Percentiles rank a stretch among this genome's conserved stretches.
These are phyloP conservation scores for Habropoda laboriosa DNA, from an alignment of 1,140 invertebrate genomes.

Conservation along the genomic window DNA sequence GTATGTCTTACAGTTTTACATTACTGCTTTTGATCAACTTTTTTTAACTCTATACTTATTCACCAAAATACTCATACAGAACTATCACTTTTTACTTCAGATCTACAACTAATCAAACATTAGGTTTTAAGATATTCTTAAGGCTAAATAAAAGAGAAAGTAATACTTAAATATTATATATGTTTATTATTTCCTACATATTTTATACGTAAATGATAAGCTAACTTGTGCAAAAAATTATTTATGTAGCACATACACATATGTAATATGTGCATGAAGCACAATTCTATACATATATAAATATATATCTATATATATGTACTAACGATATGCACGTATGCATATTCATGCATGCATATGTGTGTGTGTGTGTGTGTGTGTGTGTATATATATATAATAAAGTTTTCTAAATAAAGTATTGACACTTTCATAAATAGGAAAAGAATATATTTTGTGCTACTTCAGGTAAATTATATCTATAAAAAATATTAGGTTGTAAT, in stretches of 20 bases:
- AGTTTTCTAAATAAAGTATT: slow-evolving; percentile 7
- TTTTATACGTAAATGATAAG: slow-evolving; percentile 19
- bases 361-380: background rate
- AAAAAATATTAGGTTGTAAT: background rate
- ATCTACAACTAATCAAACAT: background rate
- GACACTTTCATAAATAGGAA: background rate
- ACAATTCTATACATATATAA: slow-evolving; percentile 10
- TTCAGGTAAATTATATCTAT: background rate
- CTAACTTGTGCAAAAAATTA: slow-evolving; percentile 37
- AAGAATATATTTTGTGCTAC: slow-evolving; percentile 1
- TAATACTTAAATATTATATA: slow-evolving; percentile 18
- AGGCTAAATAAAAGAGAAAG: slow-evolving; percentile 3
- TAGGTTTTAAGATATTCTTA: background rate
- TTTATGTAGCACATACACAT: slow-evolving; percentile 5
- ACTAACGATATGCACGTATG: background rate
- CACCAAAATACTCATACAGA: background rate
- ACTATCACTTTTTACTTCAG: background rate
- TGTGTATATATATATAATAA: slow-evolving; percentile 11
- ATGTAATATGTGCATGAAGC: slow-evolving; percentile 10
- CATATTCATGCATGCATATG: background rate
- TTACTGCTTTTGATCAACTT: background rate
- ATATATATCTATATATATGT: background rate
- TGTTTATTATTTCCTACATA: slow-evolving; percentile 28
- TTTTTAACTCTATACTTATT: background rate
- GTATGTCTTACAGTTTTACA: background rate